Evolutionary conservation across 2,888 invertebrate genomes (phyloP).

Genomic region (Athalia circularis): DNA sequence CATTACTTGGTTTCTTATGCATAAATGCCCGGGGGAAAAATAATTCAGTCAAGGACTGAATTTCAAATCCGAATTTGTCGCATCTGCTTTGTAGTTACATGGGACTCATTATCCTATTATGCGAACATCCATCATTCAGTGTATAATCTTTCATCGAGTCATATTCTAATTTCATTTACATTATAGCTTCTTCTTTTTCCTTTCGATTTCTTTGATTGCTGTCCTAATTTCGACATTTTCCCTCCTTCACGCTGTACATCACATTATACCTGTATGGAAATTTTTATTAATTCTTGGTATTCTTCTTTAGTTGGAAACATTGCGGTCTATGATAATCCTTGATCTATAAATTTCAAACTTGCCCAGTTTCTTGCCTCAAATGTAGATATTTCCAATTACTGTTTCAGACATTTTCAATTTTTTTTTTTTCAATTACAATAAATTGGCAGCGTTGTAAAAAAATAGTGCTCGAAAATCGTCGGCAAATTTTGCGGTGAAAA

Average conservation of each 20-base stretch:
- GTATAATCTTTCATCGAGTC: not conserved
- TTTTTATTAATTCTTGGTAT: not conserved
- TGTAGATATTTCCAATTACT: not conserved
- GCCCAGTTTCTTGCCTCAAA: not conserved
- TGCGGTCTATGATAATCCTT: not conserved
- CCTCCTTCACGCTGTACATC: not conserved
- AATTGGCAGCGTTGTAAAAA: not conserved
- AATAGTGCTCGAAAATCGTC: not conserved
- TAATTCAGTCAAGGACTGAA: constrained; percentile 19
- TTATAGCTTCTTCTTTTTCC: not conserved
- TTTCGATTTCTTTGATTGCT: constrained; percentile 6
- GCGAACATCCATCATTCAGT: too few species aligned
- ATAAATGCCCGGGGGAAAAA: not conserved
- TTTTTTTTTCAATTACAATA: not conserved
- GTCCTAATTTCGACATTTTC: constrained; percentile 20
- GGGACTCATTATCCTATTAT: not conserved
- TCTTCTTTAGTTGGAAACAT: not conserved
- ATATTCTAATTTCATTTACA: not conserved
- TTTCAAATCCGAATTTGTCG: not conserved
- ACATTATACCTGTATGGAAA: not conserved
- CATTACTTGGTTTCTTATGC: not conserved
- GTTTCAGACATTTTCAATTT: not conserved
- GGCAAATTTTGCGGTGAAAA: too few species aligned
- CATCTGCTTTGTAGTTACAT: not conserved
- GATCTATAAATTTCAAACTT: not conserved